Conservation (phyloP, 92 coral and sea anemone species). For the Nematostella vectensis region DNA sequence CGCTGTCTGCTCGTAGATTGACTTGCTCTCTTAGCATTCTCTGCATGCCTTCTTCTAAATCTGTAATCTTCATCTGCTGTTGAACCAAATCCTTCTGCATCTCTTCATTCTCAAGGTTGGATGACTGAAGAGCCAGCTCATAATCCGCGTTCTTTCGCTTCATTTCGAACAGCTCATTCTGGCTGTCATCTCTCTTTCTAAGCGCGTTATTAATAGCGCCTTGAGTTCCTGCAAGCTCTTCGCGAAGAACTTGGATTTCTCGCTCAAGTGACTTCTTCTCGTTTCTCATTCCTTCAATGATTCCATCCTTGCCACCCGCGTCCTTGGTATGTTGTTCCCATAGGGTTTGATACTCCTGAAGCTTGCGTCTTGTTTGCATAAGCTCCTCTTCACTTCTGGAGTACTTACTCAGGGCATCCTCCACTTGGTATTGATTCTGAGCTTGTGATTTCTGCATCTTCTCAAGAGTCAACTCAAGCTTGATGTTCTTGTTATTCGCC, state of each 20-base stretch:
- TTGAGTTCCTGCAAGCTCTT: slow-evolving; percentile 70
- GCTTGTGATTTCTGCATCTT: slow-evolving; percentile 44
- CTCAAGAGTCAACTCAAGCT: slow-evolving; percentile 50
- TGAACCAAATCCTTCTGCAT: slow-evolving; percentile 84
- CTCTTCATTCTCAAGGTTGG: slow-evolving; percentile 80
- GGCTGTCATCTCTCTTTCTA: slow-evolving; percentile 79
- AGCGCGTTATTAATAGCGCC: slow-evolving; percentile 63
- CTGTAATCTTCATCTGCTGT: slow-evolving; percentile 74
- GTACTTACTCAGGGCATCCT: slow-evolving; percentile 34
- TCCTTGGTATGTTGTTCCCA: slow-evolving; percentile 84
- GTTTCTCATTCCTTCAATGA: slow-evolving; percentile 66
- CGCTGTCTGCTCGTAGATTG: slow-evolving; percentile 66
- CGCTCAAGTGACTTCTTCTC: slow-evolving; percentile 81
- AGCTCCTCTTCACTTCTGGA: slow-evolving; percentile 64
- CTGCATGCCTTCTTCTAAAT: slow-evolving; percentile 72
- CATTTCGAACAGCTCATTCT: slow-evolving; percentile 66
- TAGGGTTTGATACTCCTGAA: slow-evolving; percentile 77
- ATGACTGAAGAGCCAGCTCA: slow-evolving; percentile 61
- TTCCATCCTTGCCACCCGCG: slow-evolving; percentile 59
- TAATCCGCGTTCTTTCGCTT: slow-evolving; percentile 74
- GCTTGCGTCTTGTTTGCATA: slow-evolving; percentile 49
- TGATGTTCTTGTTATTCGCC: slow-evolving; percentile 44
- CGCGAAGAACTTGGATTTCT: slow-evolving; percentile 77
- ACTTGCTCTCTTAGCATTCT: slow-evolving; percentile 72
- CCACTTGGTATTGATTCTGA: slow-evolving; percentile 52